A percentile compares a stretch with the other conserved stretches of the same genome.
Evolutionary conservation across 2,113 vertebrate species (phyloP).

Genomic region (Labrus mixtus): DNA sequence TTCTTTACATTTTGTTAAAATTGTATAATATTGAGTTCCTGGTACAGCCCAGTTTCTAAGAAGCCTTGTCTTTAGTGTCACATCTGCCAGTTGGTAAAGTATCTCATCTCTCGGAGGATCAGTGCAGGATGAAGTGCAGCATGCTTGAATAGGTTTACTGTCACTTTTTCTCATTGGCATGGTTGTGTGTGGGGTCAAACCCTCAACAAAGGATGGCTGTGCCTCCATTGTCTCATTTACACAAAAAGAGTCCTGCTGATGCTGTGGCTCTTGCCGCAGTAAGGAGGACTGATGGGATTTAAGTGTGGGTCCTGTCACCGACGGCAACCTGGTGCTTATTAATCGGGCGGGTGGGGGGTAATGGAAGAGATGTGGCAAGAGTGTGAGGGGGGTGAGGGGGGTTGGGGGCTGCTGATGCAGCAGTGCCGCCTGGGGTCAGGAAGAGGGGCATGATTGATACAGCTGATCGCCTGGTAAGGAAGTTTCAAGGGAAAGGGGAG

Average conservation of each 20-base stretch:
- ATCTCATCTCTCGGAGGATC: conserved; percentile 51
- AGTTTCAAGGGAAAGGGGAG: conserved; percentile 82
- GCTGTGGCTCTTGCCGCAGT: conserved; percentile 54
- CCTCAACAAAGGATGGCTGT: conserved; percentile 62
- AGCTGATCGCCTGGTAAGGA: conserved; percentile 90
- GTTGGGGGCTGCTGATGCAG: conserved; percentile 84
- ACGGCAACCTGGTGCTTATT: conserved; percentile 81
- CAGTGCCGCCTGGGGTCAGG: conserved; percentile 89
- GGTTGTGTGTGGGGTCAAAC: conserved; percentile 71
- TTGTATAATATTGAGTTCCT: background rate
- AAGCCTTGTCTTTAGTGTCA: conserved; percentile 5
- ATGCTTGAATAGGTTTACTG: conserved; percentile 73
- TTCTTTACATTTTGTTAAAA: background rate
- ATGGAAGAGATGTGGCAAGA: conserved; percentile 29
- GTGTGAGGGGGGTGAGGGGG: conserved; percentile 49
- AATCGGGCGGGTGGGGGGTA: conserved; percentile 62
- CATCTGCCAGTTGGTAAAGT: conserved; percentile 50
- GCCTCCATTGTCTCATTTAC: conserved; percentile 69
- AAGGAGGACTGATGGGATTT: conserved; percentile 77
- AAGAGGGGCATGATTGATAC: conserved; percentile 93
- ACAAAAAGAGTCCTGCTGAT: conserved; percentile 78
- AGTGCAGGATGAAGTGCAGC: conserved; percentile 56
- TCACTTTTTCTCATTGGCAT: conserved; percentile 70
- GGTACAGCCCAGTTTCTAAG: background rate
- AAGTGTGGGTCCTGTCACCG: conserved; percentile 76